Percentiles rank a stretch among this genome's conserved stretches.
Evolutionary conservation across 1,140 invertebrate species (phyloP).

Genomic region (Choristoneura fumiferana): DNA sequence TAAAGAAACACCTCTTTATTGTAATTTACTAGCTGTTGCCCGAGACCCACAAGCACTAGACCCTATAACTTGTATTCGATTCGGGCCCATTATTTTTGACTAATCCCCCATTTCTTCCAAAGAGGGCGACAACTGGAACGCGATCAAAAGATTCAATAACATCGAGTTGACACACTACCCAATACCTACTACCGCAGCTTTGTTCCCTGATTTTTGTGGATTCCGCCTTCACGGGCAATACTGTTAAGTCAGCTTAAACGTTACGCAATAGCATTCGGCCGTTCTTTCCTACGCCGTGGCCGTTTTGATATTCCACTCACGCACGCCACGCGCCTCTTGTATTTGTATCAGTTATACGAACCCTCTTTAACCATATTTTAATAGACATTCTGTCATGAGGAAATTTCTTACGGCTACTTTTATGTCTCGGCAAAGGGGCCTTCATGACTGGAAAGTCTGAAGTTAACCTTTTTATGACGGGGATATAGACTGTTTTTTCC

Average conservation of each 20-base stretch:
- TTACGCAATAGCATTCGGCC: background rate
- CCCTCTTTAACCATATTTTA: conserved; percentile 3
- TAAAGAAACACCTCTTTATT: no score
- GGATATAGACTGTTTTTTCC: no score
- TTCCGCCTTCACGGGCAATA: conserved; percentile 8
- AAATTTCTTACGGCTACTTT: conserved; percentile 2
- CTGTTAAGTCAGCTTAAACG: background rate
- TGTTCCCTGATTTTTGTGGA: background rate
- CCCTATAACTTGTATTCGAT: no score
- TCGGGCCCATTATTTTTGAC: no score
- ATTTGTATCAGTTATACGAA: conserved; percentile 17
- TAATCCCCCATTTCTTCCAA: no score
- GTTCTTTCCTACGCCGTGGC: background rate
- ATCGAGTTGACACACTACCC: no score
- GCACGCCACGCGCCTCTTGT: conserved; percentile 8
- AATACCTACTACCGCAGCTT: no score
- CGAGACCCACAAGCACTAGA: no score
- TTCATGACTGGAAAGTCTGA: background rate
- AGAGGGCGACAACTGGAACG: no score
- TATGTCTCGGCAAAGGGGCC: background rate
- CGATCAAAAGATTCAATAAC: no score
- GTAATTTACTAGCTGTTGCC: no score
- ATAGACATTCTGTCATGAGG: conserved; percentile 5
- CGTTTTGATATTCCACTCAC: conserved; percentile 2
- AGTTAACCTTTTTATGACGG: background rate